Percentiles rank a stretch among this genome's conserved stretches.
Conservation (phyloP, 2,797 vertebrate genomes). For the Onychomys arenicola region DNA sequence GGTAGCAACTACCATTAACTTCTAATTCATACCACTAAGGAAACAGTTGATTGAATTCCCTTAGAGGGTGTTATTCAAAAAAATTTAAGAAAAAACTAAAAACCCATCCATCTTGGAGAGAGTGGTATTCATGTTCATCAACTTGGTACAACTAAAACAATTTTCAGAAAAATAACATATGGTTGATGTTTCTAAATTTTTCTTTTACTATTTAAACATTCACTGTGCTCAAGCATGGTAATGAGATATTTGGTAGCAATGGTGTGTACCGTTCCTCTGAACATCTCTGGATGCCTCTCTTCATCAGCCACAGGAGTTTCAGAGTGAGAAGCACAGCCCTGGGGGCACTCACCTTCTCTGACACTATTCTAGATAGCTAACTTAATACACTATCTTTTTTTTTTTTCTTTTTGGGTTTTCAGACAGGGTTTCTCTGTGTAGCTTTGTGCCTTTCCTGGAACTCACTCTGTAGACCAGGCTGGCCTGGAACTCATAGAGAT, state of each 20-base stretch:
- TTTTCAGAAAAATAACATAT: conserved; percentile 72
- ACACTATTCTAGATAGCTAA: not conserved
- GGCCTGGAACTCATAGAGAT: too few species aligned
- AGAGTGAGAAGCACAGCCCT: too few species aligned
- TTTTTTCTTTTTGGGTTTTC: too few species aligned
- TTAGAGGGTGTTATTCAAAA: not conserved
- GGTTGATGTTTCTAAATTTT: conserved; percentile 68
- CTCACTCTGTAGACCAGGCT: too few species aligned
- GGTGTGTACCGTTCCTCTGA: conserved; percentile 2
- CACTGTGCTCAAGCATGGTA: conserved; percentile 12
- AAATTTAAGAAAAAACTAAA: not conserved
- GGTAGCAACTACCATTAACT: not conserved
- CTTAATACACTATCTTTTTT: not conserved
- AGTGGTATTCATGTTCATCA: conserved; percentile 52
- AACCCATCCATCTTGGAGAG: conserved; percentile 29
- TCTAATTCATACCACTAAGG: conserved; percentile 23
- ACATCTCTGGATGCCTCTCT: accelerated
- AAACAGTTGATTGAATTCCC: conserved; percentile 54
- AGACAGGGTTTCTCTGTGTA: too few species aligned
- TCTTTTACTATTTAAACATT: conserved; percentile 74
- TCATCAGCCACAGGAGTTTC: accelerated
- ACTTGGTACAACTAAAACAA: conserved; percentile 40
- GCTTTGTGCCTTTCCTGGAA: too few species aligned
- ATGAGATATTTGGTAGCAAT: conserved; percentile 54
- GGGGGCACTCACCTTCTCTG: accelerated